Percentiles rank a stretch among this genome's conserved stretches.
Conservation (phyloP, 2,888 invertebrate species). For the Caenorhabditis japonica region DNA sequence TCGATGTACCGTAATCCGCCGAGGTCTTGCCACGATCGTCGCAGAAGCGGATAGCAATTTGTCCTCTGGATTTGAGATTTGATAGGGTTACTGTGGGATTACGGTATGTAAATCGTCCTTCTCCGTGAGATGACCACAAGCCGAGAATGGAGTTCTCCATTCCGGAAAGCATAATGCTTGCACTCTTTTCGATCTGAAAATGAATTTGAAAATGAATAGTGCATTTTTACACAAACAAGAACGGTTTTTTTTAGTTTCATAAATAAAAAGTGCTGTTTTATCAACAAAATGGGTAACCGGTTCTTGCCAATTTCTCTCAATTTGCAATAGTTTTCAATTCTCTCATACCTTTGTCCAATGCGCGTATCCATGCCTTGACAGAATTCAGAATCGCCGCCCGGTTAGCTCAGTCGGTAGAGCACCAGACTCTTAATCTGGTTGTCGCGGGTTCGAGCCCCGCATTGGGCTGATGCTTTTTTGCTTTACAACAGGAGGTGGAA, state of each 20-base stretch:
- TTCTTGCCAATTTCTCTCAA: too few relatives aligned
- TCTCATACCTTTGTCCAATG: too few relatives aligned
- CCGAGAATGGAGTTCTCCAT: conserved; percentile 92
- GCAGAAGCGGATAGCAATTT: conserved; percentile 87
- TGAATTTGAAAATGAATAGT: too few relatives aligned
- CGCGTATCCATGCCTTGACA: too few relatives aligned
- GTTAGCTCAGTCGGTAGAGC: conserved; percentile 77
- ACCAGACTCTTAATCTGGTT: conserved; percentile 76
- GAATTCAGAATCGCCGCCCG: conserved; percentile 65
- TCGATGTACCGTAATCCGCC: conserved; percentile 50
- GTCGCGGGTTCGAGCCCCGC: conserved; percentile 76
- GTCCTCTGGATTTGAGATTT: conserved; percentile 80
- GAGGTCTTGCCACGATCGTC: conserved; percentile 86
- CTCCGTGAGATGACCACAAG: conserved; percentile 96
- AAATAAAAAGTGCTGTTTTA: background rate
- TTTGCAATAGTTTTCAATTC: too few relatives aligned
- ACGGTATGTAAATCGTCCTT: conserved; percentile 83
- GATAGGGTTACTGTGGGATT: conserved; percentile 75
- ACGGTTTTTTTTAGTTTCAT: background rate
- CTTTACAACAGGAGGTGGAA: too few relatives aligned
- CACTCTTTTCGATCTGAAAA: conserved; percentile 44
- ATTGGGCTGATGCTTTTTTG: conserved; percentile 62
- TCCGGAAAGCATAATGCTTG: conserved; percentile 86
- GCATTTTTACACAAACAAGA: conserved; percentile 79
- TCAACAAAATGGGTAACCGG: too few relatives aligned